Evolutionary conservation across 2,113 vertebrate genomes (phyloP).

Genomic region (Gobiocypris rarus): DNA sequence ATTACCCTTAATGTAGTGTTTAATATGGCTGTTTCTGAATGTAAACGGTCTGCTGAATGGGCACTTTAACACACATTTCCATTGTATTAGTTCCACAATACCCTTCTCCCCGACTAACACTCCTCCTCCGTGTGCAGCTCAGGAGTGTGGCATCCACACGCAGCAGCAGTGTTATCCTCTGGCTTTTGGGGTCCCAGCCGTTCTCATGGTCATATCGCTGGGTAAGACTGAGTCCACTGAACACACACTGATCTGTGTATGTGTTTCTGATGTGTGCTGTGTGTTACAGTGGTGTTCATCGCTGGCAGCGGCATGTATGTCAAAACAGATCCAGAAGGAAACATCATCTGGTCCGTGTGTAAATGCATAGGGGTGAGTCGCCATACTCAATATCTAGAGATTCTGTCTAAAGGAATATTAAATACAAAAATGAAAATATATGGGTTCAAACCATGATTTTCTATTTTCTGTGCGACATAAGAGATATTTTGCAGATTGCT

Average conservation of each 20-base stretch:
- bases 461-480: not conserved
- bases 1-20: too few species aligned
- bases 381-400: not conserved
- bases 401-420: not conserved
- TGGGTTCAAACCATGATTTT: not conserved
- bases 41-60: too few species aligned
- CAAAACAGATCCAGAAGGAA: slow-evolving; percentile 88
- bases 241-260: not conserved
- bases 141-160: slow-evolving; percentile 83
- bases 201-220: slow-evolving; percentile 87
- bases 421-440: not conserved
- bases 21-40: too few species aligned
- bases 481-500: not conserved
- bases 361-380: slow-evolving; percentile 89
- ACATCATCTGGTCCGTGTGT: slow-evolving; percentile 85
- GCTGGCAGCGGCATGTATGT: slow-evolving; percentile 88
- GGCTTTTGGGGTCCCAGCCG: slow-evolving; percentile 92
- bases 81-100: not conserved
- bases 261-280: slow-evolving; percentile 44
- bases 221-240: slow-evolving; percentile 72
- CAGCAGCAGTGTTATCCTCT: slow-evolving; percentile 88
- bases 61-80: not conserved
- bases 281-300: slow-evolving; percentile 86
- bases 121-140: slow-evolving; percentile 71
- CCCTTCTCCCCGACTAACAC: not conserved